A percentile compares a stretch with the other conserved stretches of the same genome.
Evolutionary conservation across 2,888 invertebrate genomes (phyloP).

Genomic region (Xanthorhoe designata): DNA sequence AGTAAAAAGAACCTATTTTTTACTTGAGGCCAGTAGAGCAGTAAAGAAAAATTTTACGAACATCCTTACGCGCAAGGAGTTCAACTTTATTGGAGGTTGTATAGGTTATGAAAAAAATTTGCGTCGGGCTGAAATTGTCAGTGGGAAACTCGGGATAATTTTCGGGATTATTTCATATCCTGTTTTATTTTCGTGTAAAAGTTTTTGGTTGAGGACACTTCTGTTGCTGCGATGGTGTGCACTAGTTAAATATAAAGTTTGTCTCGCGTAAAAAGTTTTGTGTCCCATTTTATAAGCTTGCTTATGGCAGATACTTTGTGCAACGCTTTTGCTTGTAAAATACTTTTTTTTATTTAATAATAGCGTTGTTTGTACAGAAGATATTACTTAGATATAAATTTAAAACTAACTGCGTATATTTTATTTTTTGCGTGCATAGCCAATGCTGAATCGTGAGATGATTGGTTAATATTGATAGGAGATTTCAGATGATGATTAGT

Average conservation of each 20-base stretch:
- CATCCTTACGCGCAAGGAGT: conserved; percentile 56
- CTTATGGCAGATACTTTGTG: conserved; percentile 4
- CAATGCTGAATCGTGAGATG: no score
- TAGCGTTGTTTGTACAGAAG: neutral
- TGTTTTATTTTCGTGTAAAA: conserved; percentile 47
- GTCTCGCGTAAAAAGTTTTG: conserved; percentile 26
- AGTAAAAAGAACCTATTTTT: conserved; percentile 37
- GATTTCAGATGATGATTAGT: no score
- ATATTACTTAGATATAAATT: no score
- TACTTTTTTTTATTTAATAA: neutral
- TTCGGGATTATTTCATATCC: conserved; percentile 47
- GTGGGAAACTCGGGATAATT: conserved; percentile 49
- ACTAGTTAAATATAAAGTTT: conserved; percentile 29
- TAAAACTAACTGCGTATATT: no score
- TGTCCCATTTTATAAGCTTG: conserved; percentile 10
- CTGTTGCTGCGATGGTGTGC: conserved; percentile 35
- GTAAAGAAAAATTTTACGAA: conserved; percentile 62
- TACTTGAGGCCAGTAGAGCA: conserved; percentile 49
- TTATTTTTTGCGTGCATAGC: no score
- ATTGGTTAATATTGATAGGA: no score
- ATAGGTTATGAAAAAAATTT: conserved; percentile 60
- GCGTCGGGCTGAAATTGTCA: conserved; percentile 51
- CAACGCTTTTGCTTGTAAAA: neutral
- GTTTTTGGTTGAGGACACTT: conserved; percentile 40
- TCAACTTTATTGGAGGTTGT: conserved; percentile 58